Base-by-base conservation (phyloP, 2,888 invertebrate species). In the Marasmarcha lunaedactyla region DNA sequence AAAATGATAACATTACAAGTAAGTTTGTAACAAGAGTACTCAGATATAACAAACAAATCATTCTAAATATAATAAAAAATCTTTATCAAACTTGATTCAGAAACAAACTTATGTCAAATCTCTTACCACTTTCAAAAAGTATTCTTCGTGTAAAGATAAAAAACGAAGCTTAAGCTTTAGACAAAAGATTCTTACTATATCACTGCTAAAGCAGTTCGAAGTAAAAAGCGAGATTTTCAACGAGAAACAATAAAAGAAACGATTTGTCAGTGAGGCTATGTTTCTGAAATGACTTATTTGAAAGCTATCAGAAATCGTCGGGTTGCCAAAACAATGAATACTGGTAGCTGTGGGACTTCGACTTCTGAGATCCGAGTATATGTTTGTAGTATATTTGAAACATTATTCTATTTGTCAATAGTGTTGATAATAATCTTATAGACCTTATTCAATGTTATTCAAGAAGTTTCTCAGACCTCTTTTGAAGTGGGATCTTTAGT, bases 301-400 rank as follows among this genome's bases (percentile, higher is more conserved):
- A 59, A 59, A 59, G 51, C 51, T 62, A 68, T 67, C 63, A 66
- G 64, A 69, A 65, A 59, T 61, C 55, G 54, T 59, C 56, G 60
- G 59, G 52, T 59, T 59, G 57, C 58, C 60, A 58, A 59, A 53
- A 63, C 58, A 64, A 59, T 61, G 55, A 30, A 30, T n/a, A 30
- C 4, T 10, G 11, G 10, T 9, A 30, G 9, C 10, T 9, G n/a
- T 30, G n/a, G n/a, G n/a, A 7, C 30, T 30, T 30, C 30, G 54
- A 41, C 51, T 46, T 40, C 42, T 41, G 48, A 43, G n/a, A n/a
- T n/a, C n/a, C n/a, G n/a, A n/a, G n/a, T n/a, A n/a, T n/a, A n/a
- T n/a, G n/a, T n/a, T 46, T 55, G 56, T 57, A 55, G 50, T 57
- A 50, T 57, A 57, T 54, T 55, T 61, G 55, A 49, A 54, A 51